Percentiles rank a stretch among this genome's conserved stretches.
These are phyloP conservation scores for Cheilosia scutellata DNA, from an alignment of 2,888 invertebrate species.

Conservation along the genomic window DNA sequence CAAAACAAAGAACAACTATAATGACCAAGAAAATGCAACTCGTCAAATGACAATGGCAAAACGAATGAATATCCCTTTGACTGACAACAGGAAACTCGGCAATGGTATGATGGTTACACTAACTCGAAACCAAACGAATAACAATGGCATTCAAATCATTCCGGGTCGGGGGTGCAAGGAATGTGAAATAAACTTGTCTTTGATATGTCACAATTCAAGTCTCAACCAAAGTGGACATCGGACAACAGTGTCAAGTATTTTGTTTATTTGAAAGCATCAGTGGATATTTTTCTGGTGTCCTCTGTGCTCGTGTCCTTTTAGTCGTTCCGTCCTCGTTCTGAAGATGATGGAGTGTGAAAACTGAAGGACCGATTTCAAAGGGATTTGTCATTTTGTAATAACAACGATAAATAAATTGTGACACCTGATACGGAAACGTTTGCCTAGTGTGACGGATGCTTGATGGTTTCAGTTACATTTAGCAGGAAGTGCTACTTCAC, in stretches of 20 bases:
- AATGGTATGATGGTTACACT: conserved; percentile 11
- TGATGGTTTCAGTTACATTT: conserved; percentile 55
- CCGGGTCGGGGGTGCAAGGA: conserved; percentile 6
- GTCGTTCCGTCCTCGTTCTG: conserved; percentile 34
- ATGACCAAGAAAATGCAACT: too few species aligned
- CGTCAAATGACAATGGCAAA: conserved; percentile 38
- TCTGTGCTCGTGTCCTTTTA: neutral
- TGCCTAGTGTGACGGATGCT: conserved; percentile 60
- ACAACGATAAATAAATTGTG: conserved; percentile 70
- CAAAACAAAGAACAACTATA: too few species aligned
- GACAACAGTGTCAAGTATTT: conserved; percentile 72
- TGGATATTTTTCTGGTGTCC: conserved; percentile 16
- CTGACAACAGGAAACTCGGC: conserved; percentile 39
- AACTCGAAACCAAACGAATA: conserved; percentile 7
- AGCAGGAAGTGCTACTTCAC: conserved; percentile 26
- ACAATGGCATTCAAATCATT: conserved; percentile 47
- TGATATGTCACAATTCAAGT: conserved; percentile 66
- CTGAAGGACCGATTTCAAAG: conserved; percentile 66
- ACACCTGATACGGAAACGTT: conserved; percentile 69
- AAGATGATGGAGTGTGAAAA: conserved; percentile 63
- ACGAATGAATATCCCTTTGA: conserved; percentile 52
- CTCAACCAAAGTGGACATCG: conserved; percentile 54
- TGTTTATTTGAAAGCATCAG: conserved; percentile 63
- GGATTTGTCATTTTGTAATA: conserved; percentile 69
- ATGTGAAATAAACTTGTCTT: conserved; percentile 67